These are phyloP conservation scores for Ridgeia piscesae DNA, from an alignment of 1,140 invertebrate species.

Conservation along the genomic window DNA sequence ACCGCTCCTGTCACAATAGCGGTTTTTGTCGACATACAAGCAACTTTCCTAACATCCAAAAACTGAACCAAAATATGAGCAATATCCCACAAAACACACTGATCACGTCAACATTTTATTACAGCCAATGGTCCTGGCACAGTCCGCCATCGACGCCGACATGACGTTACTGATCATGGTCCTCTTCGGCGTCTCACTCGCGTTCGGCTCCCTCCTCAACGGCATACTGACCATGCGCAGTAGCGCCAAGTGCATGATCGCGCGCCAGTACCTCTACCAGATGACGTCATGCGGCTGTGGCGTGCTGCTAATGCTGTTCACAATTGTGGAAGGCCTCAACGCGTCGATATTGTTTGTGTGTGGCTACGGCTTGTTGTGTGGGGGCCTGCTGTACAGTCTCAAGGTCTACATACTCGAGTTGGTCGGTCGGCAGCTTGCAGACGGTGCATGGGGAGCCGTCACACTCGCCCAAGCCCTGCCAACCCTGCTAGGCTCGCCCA, in stretches of 20 bases:
- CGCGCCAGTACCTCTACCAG: slow-evolving; percentile 6
- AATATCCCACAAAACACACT: background rate
- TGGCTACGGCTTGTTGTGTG: background rate
- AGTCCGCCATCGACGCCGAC: background rate
- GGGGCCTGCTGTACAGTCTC: background rate
- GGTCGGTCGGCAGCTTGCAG: background rate
- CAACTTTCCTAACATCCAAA: background rate
- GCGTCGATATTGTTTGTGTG: slow-evolving; percentile 1
- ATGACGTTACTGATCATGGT: slow-evolving; percentile 7
- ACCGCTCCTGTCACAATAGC: background rate
- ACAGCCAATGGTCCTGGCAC: background rate
- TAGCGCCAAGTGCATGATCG: slow-evolving; percentile 1
- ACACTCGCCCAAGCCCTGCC: background rate
- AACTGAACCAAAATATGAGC: too few relatives aligned
- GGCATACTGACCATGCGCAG: background rate
- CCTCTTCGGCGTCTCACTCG: background rate
- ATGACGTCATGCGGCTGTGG: slow-evolving; percentile 14
- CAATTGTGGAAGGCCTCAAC: background rate
- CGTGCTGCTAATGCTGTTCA: background rate
- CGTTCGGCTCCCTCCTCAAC: background rate
- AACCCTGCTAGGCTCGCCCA: background rate
- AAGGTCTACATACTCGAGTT: background rate
- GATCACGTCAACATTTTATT: background rate
- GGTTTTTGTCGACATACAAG: background rate
- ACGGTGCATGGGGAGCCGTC: background rate